Base-by-base conservation (phyloP, 2,797 vertebrate genomes). In the Lerista edwardsae region DNA sequence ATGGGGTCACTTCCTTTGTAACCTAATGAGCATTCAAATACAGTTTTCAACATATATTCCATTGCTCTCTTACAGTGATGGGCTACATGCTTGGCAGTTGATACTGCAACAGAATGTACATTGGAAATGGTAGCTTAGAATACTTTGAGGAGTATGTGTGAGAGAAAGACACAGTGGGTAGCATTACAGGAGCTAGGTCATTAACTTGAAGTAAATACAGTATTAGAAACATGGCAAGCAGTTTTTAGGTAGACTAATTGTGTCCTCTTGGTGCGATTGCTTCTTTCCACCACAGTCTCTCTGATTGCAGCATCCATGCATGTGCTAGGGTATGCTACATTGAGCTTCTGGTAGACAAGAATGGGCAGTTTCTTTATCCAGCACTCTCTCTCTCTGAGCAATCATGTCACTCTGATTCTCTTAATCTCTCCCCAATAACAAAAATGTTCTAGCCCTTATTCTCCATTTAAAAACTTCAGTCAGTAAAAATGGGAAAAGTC, bases 1-100 rank as follows among this genome's bases (percentile, higher is more conserved):
- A 68, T 77, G 75, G n/a, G 3, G 47, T 82, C 75, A 27, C 80
- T 90, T 93, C 91, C 87, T 92, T 90, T 47, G 71, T 86, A 83
- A 90, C 55, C 39, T 89, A 29, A 82, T 3, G 31, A 80, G 39
- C 9, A 10, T 61, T 85, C 72, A 81, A 34, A 85, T 47, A 23
- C 64, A 27, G 39, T 36, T 5, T 69, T 81, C 39, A 62, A 27
- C 34, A n/a, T 39, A 64, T 6, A 11, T 76, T 69, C 51, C 23
- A 2, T 69, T 76, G 27, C 12, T 51, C 51, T 62, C 73, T 82
- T 86, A 62, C 39, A 62, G 79, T 62, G 51, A 31, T 76, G 65
- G 73, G 17, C 57, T 81, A 34, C 57, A 72, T 82, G 44, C 59
- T 82, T 86, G 61, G 51, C 72, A 71, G 64, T 62, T 69, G 55